These are phyloP conservation scores for Melangyna quadrimaculata DNA, from an alignment of 2,888 invertebrate species.

Conservation along the genomic window DNA sequence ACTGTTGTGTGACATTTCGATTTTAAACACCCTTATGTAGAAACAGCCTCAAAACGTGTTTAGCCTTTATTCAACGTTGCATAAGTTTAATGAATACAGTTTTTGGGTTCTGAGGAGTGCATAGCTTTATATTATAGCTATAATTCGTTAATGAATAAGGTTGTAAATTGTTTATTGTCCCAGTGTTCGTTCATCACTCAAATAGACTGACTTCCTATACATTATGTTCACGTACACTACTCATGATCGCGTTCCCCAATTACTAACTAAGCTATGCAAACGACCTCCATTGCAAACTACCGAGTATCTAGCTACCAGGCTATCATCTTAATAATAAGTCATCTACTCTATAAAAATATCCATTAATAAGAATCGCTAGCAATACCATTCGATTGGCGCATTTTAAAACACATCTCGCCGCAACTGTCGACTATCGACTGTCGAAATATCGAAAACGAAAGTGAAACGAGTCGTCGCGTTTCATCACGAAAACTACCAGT, in stretches of 20 bases:
- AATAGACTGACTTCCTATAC: not conserved
- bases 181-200: not conserved
- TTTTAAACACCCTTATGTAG: no score
- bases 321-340: constrained; percentile 3
- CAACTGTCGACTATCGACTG: constrained; percentile 55
- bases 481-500: constrained; percentile 68
- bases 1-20: no score
- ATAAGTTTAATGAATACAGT: no score
- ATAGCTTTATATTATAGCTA: no score
- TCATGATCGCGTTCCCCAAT: no score
- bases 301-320: constrained; percentile 68
- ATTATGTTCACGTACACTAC: no score
- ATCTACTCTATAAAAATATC: not conserved
- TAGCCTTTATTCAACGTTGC: no score
- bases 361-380: not conserved
- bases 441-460: constrained; percentile 69
- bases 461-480: constrained; percentile 72
- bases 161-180: no score
- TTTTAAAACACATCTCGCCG: constrained; percentile 32
- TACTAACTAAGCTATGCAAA: not conserved
- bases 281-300: constrained; percentile 65
- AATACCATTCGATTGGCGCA: not conserved
- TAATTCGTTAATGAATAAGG: no score
- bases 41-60: no score
- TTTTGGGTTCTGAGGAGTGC: no score